Evolutionary conservation across 2,888 invertebrate genomes (phyloP).

Genomic region (Erebia palarica): DNA sequence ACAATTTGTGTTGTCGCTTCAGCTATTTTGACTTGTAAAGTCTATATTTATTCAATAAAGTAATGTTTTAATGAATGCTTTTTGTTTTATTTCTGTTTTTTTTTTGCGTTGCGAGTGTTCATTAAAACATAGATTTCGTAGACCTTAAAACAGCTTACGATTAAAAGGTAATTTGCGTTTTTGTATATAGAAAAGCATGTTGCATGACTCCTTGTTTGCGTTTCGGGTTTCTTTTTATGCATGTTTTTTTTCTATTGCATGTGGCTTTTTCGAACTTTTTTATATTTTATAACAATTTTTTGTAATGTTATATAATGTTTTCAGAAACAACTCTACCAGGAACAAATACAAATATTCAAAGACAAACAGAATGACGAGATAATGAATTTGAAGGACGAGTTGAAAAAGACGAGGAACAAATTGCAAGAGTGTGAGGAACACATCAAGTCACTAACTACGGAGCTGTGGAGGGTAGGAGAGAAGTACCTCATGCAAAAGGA

Average conservation of each 20-base stretch:
- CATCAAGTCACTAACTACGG: constrained; percentile 75
- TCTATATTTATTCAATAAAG: constrained; percentile 59
- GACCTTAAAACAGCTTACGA: constrained; percentile 27
- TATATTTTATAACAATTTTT: neutral
- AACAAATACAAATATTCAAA: constrained; percentile 80
- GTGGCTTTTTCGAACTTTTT: neutral
- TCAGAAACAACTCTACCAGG: constrained; percentile 84
- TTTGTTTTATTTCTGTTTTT: constrained; percentile 66
- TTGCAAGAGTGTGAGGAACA: constrained; percentile 67
- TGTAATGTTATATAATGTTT: constrained; percentile 42
- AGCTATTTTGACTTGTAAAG: constrained; percentile 58
- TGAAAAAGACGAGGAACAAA: constrained; percentile 80
- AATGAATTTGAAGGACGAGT: constrained; percentile 68
- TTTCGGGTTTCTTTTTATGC: neutral
- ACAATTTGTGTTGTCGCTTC: constrained; percentile 37
- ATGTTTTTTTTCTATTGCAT: constrained; percentile 5
- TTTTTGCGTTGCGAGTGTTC: constrained; percentile 51
- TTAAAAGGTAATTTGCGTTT: constrained; percentile 61
- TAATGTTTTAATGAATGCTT: constrained; percentile 63
- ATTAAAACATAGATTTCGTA: constrained; percentile 56
- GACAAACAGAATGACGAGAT: constrained; percentile 81
- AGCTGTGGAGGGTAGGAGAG: constrained; percentile 84
- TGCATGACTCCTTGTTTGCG: neutral
- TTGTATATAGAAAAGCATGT: constrained; percentile 31
- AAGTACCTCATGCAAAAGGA: constrained; percentile 82